phyloP scores from a whole-genome alignment of 1,140 invertebrate species.

The Bombus confusus region DNA sequence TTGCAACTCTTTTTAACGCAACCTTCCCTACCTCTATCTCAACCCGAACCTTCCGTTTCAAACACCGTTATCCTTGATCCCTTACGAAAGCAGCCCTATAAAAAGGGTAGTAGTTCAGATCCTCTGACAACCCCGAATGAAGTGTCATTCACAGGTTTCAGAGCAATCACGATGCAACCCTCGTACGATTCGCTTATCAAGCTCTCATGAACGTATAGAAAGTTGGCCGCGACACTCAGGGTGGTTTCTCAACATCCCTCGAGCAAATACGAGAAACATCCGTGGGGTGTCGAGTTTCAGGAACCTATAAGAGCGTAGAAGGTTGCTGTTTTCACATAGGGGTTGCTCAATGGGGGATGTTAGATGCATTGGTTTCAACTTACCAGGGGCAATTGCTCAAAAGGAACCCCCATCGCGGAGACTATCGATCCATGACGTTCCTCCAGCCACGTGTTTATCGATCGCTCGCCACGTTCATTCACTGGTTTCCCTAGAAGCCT shows the following conservation, averaged over 20 bases:
- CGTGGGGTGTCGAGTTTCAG: conserved; percentile 71
- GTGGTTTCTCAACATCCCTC: conserved; percentile 57
- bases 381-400: conserved; percentile 35
- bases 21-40: too few relatives aligned
- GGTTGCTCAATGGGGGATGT: conserved; percentile 60
- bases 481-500: not conserved
- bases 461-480: conserved; percentile 37
- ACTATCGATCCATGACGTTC: conserved; percentile 55
- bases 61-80: not conserved
- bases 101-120: not conserved
- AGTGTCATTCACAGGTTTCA: conserved; percentile 63
- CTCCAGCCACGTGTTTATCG: conserved; percentile 48
- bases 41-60: not conserved
- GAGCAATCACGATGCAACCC: conserved; percentile 72
- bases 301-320: conserved; percentile 59
- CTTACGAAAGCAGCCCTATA: too few relatives aligned
- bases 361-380: conserved; percentile 38
- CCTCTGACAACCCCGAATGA: conserved; percentile 1
- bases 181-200: conserved; percentile 74
- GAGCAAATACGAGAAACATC: conserved; percentile 57
- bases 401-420: conserved; percentile 61
- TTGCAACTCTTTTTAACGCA: too few relatives aligned
- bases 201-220: conserved; percentile 71
- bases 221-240: conserved; percentile 37
- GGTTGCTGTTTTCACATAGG: conserved; percentile 44